Conservation (phyloP, 1,140 invertebrate genomes). For the Propsilocerus akamusi region DNA sequence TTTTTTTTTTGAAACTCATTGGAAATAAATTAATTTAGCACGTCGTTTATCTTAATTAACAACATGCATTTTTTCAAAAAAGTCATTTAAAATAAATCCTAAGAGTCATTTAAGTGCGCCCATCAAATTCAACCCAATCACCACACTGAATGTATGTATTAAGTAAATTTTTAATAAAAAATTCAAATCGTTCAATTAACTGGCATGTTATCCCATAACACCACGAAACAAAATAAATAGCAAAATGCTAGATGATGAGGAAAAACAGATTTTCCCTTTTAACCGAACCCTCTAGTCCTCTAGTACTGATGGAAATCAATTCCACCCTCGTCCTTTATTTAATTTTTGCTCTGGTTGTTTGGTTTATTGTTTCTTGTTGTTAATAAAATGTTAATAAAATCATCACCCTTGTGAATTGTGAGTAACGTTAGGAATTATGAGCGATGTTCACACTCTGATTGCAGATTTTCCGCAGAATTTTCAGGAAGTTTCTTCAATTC, state of each 20-base stretch:
- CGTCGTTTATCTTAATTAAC: slow-evolving; percentile 3
- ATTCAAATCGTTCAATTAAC: neutral
- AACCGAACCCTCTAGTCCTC: neutral
- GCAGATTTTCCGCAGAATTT: too few relatives aligned
- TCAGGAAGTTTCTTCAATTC: too few relatives aligned
- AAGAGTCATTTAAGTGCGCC: too few relatives aligned
- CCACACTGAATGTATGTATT: too few relatives aligned
- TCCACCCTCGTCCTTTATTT: neutral
- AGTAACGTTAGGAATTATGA: too few relatives aligned
- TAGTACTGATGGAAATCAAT: neutral
- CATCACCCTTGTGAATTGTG: neutral
- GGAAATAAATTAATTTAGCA: neutral
- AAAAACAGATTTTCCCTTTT: slow-evolving; percentile 1
- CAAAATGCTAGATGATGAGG: too few relatives aligned
- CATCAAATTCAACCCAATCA: too few relatives aligned
- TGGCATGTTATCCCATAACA: slow-evolving; percentile 1
- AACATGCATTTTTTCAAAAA: neutral
- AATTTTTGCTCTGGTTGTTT: neutral
- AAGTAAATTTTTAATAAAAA: slow-evolving; percentile 4
- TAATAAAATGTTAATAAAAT: neutral
- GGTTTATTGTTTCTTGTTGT: slow-evolving; percentile 3
- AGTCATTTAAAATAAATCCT: neutral
- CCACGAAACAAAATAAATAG: too few relatives aligned
- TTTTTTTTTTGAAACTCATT: too few relatives aligned
- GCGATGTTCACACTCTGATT: too few relatives aligned